Evolutionary conservation across 2,888 invertebrate genomes (phyloP), one percentile per base, ranked within the genome.

Genomic region (Leptura quadrifasciata): DNA sequence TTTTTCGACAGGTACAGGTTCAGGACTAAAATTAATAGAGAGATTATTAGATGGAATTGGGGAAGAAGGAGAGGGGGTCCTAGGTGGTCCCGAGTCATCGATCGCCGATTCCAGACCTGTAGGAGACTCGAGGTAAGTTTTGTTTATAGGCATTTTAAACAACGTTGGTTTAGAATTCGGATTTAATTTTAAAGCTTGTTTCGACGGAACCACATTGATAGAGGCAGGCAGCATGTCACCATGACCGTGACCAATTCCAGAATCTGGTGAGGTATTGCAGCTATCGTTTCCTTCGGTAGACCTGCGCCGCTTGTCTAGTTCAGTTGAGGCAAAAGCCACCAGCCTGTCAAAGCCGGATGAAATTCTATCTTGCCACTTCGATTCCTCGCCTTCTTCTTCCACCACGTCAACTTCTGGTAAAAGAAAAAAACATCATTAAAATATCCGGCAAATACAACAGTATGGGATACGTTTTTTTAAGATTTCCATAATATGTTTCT

Each of bases 281-380:
- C 94, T 92, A 81, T 90, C 88, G 70, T 91, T 93, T 83, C 95
- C 95, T 89, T 96, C 96, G 0, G 94, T 94, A 55, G 96, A 96
- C 77, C 96, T 92, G 75, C 96, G 93, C 86, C 96, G 94, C 89
- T 96, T 95, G 88, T 96, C 97, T 88, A 97, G 91, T 86, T 97
- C 97, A 17, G 96, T 97, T 9, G 97, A 96, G 65, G 97, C 97
- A 88, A 97, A 96, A 76, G 97, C 97, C 82, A 98, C 96, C 85
- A 98, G 91, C 82, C 97, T 94, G 90, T 98, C 98, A 91, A 98
- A 98, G 71, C 97, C 96, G 83, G 95, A 96, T 88, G 95, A 96
- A 85, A 97, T 96, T 83, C 96, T 94, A 89, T 97, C 96, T 89
- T 97, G 96, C 97, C 97, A 97, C 89, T 96, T 95, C 84, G 95